Evolutionary conservation across 2,888 invertebrate species (phyloP).

Genomic region (Drosophila stalkeri): DNA sequence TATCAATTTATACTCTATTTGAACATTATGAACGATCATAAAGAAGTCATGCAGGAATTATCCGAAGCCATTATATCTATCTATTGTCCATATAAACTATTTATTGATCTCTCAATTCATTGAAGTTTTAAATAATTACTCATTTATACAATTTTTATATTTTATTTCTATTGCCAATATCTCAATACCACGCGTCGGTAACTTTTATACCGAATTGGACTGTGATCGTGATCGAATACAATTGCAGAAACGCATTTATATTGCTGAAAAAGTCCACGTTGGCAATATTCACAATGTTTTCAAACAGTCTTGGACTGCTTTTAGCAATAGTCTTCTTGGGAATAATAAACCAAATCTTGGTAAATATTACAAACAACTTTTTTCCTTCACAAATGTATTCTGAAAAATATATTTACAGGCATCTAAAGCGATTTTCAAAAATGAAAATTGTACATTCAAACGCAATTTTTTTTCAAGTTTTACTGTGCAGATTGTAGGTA

Average conservation of each 20-base stretch:
- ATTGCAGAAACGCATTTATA: slow-evolving; percentile 1
- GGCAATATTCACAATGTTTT: slow-evolving; percentile 22
- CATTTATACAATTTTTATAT: neutral
- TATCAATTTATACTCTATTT: too few species aligned
- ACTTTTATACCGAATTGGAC: neutral
- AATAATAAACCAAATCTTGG: slow-evolving; percentile 22
- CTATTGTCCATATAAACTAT: too few species aligned
- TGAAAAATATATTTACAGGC: slow-evolving; percentile 20
- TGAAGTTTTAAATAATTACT: neutral
- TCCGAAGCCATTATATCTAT: too few species aligned
- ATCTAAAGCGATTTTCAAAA: slow-evolving; percentile 47
- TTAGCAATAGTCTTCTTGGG: slow-evolving; percentile 5
- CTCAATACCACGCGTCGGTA: slow-evolving; percentile 15
- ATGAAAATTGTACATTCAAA: slow-evolving; percentile 41
- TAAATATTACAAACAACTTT: slow-evolving; percentile 20
- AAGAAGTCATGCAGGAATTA: too few species aligned
- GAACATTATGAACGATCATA: too few species aligned
- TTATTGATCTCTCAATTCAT: neutral
- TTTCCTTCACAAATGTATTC: neutral
- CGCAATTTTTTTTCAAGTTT: slow-evolving; percentile 58
- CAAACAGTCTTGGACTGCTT: neutral
- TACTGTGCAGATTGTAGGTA: slow-evolving; percentile 31
- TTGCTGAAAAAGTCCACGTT: neutral
- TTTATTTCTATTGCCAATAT: neutral
- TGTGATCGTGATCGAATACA: too few species aligned